Percentiles rank a stretch among this genome's conserved stretches.
These are phyloP conservation scores for Xerus rutilus DNA, from an alignment of 2,797 vertebrate species.

Conservation along the genomic window DNA sequence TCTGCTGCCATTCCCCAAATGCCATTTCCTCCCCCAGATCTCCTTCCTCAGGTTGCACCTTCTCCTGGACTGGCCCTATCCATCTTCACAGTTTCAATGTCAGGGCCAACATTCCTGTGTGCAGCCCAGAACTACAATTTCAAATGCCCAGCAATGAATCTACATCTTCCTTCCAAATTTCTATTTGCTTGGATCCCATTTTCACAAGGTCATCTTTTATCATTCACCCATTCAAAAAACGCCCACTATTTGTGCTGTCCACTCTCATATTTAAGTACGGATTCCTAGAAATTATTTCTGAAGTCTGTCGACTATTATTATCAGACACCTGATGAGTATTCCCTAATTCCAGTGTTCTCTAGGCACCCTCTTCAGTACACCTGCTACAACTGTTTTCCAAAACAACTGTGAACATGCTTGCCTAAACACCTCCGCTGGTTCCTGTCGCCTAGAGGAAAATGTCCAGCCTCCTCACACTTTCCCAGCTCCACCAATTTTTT, in stretches of 20 bases:
- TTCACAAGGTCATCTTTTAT: neutral
- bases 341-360: neutral
- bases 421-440: neutral
- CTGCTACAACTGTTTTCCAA: neutral
- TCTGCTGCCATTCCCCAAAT: neutral
- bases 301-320: neutral
- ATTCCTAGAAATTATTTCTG: neutral
- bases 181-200: neutral
- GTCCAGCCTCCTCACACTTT: neutral
- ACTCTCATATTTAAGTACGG: neutral
- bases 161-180: neutral
- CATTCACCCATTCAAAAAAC: neutral
- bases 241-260: neutral
- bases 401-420: neutral
- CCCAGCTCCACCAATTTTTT: neutral
- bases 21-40: neutral
- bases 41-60: neutral
- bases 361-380: neutral
- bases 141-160: neutral
- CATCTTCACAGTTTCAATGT: neutral
- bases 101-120: no score
- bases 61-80: neutral
- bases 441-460: neutral
- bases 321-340: neutral
- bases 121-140: neutral